Conservation (phyloP, 2,888 invertebrate genomes). For the Protodeltote pygarga region DNA sequence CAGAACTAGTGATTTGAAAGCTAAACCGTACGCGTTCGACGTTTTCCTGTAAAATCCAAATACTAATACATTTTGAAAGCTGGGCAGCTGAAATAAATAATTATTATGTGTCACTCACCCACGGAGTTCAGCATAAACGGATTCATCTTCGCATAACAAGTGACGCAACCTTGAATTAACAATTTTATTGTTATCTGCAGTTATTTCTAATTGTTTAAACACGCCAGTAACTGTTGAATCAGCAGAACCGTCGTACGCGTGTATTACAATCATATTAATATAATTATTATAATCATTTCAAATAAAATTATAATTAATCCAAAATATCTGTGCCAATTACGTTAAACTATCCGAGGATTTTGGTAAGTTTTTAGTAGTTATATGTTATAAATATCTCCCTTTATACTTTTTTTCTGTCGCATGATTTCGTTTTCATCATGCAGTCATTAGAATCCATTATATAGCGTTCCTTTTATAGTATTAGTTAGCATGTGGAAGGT, state of each 20-base stretch:
- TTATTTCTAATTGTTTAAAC: slow-evolving; percentile 57
- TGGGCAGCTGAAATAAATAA: too few relatives aligned
- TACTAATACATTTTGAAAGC: too few relatives aligned
- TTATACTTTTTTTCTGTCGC: slow-evolving; percentile 56
- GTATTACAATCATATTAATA: too few relatives aligned
- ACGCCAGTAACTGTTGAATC: slow-evolving; percentile 56
- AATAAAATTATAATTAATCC: slow-evolving; percentile 20
- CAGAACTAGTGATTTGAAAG: too few relatives aligned
- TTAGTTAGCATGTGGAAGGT: slow-evolving; percentile 64
- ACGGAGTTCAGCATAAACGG: slow-evolving; percentile 30
- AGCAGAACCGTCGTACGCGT: slow-evolving; percentile 35
- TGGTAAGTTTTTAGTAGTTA: slow-evolving; percentile 59
- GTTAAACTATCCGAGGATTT: slow-evolving; percentile 49
- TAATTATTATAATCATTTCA: slow-evolving; percentile 17
- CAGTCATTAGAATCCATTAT: slow-evolving; percentile 48
- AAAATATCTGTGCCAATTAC: slow-evolving; percentile 34
- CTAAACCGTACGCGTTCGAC: too few relatives aligned
- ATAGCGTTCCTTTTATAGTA: slow-evolving; percentile 49
- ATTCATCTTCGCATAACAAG: slow-evolving; percentile 51
- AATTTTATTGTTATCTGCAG: slow-evolving; percentile 63
- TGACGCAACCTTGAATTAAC: slow-evolving; percentile 66
- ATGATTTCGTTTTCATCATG: slow-evolving; percentile 66
- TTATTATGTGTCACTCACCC: slow-evolving; percentile 22
- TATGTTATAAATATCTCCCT: slow-evolving; percentile 12
- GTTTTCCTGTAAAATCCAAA: too few relatives aligned